Evolutionary conservation across 2,888 invertebrate species (phyloP).

Genomic region (Vanessa cardui): DNA sequence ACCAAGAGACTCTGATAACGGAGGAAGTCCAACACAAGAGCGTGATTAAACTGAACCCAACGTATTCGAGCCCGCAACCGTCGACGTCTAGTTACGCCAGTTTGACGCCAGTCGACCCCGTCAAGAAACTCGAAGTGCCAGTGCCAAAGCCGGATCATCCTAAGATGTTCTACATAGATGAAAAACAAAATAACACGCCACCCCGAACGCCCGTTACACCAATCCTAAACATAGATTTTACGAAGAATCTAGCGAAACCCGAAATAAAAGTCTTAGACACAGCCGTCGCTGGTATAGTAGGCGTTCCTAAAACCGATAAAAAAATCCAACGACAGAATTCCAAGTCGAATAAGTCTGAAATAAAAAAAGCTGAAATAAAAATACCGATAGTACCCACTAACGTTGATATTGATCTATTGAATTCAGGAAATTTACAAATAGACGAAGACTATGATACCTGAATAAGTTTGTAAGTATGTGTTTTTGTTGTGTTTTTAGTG

Average conservation of each 20-base stretch:
- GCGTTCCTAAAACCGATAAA: slow-evolving; percentile 51
- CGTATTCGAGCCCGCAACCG: slow-evolving; percentile 69
- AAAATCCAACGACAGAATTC: slow-evolving; percentile 63
- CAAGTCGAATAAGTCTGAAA: slow-evolving; percentile 54
- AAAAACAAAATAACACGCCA: slow-evolving; percentile 46
- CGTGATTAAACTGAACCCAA: slow-evolving; percentile 71
- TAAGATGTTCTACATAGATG: slow-evolving; percentile 46
- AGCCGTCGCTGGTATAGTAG: slow-evolving; percentile 52
- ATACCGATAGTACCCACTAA: slow-evolving; percentile 47
- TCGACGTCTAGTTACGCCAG: slow-evolving; percentile 66
- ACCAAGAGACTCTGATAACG: slow-evolving; percentile 67
- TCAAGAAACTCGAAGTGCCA: slow-evolving; percentile 53
- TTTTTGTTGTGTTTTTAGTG: slow-evolving; percentile 49
- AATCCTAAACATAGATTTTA: slow-evolving; percentile 73
- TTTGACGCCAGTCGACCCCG: slow-evolving; percentile 51
- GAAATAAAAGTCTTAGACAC: slow-evolving; percentile 72
- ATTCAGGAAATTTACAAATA: slow-evolving; percentile 73
- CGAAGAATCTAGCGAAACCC: slow-evolving; percentile 65
- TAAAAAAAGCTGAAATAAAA: slow-evolving; percentile 58
- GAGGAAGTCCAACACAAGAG: slow-evolving; percentile 64
- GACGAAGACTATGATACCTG: slow-evolving; percentile 82
- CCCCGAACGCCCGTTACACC: slow-evolving; percentile 63
- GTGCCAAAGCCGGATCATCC: slow-evolving; percentile 53
- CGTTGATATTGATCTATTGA: slow-evolving; percentile 65
- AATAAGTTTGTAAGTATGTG: slow-evolving; percentile 59